A percentile compares a stretch with the other conserved stretches of the same genome.
These are phyloP conservation scores for Palythoa caribaeorum DNA, from an alignment of 92 coral and sea anemone species.

Conservation along the genomic window DNA sequence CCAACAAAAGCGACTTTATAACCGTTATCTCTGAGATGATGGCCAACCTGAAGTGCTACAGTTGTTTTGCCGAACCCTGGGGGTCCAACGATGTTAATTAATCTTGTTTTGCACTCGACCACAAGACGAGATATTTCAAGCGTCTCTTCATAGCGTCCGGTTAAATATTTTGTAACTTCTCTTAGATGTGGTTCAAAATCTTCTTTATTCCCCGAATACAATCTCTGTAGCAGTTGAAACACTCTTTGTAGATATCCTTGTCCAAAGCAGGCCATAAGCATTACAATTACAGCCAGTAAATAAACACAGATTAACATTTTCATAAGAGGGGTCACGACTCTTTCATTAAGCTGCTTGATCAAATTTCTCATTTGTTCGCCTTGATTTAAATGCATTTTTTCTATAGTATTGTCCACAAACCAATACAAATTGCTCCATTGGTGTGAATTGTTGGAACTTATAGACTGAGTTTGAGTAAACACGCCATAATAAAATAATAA, in stretches of 20 bases:
- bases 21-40: conserved; percentile 11
- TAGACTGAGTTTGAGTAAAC: not conserved
- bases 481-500: not conserved
- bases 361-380: conserved; percentile 7
- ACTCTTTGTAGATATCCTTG: not conserved
- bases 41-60: conserved; percentile 32
- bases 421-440: conserved; percentile 1
- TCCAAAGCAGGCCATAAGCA: conserved; percentile 3
- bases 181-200: conserved; percentile 19
- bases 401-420: conserved; percentile 27
- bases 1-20: conserved; percentile 34
- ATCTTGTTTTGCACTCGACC: conserved; percentile 12
- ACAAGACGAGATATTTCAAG: conserved; percentile 5
- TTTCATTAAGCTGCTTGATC: not conserved
- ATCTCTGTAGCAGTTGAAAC: not conserved
- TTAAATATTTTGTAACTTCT: conserved; percentile 19
- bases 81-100: conserved; percentile 30
- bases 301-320: not conserved
- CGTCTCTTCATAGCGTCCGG: conserved; percentile 20
- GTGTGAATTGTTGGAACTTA: not conserved
- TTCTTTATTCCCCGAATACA: not conserved
- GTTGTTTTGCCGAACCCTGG: conserved; percentile 43
- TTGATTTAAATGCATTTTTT: conserved; percentile 18
- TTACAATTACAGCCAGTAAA: not conserved
- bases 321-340: not conserved